A percentile compares a stretch with the other conserved stretches of the same genome.
phyloP scores from a whole-genome alignment of 2,888 invertebrate species.

The Zaprionus lineosus region DNA sequence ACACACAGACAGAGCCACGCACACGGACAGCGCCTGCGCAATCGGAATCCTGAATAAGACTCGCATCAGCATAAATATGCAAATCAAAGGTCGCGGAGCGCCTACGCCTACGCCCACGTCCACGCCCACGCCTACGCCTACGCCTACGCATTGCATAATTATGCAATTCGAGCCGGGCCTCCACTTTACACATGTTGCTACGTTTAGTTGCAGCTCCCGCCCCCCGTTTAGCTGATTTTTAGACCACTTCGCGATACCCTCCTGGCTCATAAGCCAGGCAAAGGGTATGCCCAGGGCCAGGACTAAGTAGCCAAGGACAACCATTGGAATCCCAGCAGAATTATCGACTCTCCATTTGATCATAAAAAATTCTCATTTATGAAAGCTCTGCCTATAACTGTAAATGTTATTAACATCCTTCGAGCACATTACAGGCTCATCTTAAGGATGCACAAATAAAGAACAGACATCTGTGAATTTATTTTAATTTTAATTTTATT shows the following conservation, averaged over 20 bases:
- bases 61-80: slow-evolving; percentile 61
- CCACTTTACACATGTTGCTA: slow-evolving; percentile 24
- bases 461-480: too few species aligned
- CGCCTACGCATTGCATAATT: slow-evolving; percentile 64
- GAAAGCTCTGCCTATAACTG: too few species aligned
- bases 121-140: slow-evolving; percentile 1
- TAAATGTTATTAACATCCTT: too few species aligned
- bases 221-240: background rate
- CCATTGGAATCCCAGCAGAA: background rate
- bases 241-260: slow-evolving; percentile 15
- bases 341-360: too few species aligned
- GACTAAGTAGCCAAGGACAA: too few species aligned
- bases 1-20: background rate
- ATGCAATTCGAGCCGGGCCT: slow-evolving; percentile 38
- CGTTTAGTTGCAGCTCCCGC: slow-evolving; percentile 17
- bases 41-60: slow-evolving; percentile 35
- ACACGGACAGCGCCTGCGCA: slow-evolving; percentile 57
- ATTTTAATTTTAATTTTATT: too few species aligned
- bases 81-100: slow-evolving; percentile 52
- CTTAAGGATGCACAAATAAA: too few species aligned
- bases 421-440: too few species aligned
- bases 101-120: too few species aligned
- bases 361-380: too few species aligned
- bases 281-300: too few species aligned
- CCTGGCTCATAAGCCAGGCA: too few species aligned